These are phyloP conservation scores for Periophthalmus magnuspinnatus DNA, from an alignment of 2,797 vertebrate species.

Conservation along the genomic window DNA sequence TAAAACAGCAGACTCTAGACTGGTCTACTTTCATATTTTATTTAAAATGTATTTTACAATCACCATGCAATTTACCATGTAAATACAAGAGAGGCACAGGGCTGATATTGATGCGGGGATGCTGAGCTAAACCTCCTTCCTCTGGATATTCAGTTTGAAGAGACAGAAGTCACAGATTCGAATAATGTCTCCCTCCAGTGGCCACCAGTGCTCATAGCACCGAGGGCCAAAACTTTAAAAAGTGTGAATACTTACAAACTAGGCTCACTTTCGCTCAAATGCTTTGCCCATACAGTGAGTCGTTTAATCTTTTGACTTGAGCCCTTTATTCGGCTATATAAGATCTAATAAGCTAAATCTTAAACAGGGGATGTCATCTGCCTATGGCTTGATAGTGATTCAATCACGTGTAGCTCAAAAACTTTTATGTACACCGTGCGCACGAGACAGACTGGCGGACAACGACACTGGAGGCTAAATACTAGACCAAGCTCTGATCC, in stretches of 20 bases:
- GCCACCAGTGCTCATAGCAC: neutral
- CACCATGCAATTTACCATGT: too few species aligned
- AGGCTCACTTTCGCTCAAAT: neutral
- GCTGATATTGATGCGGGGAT: neutral
- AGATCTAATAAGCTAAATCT: neutral
- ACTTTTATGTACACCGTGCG: slow-evolving; percentile 9
- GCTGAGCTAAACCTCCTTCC: neutral
- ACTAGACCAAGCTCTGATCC: slow-evolving; percentile 65
- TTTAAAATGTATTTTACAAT: too few species aligned
- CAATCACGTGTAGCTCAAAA: neutral
- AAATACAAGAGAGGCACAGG: too few species aligned
- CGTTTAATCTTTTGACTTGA: neutral
- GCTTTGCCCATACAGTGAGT: neutral
- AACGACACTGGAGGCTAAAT: slow-evolving; percentile 66
- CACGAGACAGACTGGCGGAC: slow-evolving; percentile 63
- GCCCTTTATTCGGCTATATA: neutral
- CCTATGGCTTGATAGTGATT: neutral
- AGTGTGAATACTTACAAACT: neutral
- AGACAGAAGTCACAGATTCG: neutral
- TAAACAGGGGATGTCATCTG: neutral
- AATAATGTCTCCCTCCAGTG: slow-evolving; percentile 35
- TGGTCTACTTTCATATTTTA: too few species aligned
- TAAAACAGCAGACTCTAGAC: too few species aligned
- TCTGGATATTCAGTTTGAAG: neutral
- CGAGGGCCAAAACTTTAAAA: neutral